phyloP scores from a whole-genome alignment of 2,888 invertebrate genomes.

The Drosophila vallismaia region DNA sequence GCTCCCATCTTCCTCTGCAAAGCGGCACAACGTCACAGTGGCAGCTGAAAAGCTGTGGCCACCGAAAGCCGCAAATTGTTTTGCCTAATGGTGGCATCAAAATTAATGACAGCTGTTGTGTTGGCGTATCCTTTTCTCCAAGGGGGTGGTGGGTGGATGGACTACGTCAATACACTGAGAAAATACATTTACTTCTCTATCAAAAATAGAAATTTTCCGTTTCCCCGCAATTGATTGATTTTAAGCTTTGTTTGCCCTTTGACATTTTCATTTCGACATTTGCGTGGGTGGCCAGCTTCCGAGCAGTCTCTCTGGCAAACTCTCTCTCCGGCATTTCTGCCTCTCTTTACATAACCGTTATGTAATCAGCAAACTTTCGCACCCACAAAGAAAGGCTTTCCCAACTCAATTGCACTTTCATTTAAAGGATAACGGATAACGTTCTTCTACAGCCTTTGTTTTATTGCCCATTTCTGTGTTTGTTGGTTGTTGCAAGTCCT shows the following conservation, averaged over 20 bases:
- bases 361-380: slow-evolving; percentile 58
- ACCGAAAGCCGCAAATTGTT: slow-evolving; percentile 30
- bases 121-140: slow-evolving; percentile 32
- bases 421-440: too few relatives aligned
- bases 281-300: slow-evolving; percentile 43
- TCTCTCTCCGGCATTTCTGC: slow-evolving; percentile 9
- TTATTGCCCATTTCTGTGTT: slow-evolving; percentile 20
- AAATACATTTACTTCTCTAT: not conserved
- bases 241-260: slow-evolving; percentile 56
- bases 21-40: slow-evolving; percentile 6
- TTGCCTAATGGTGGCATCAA: slow-evolving; percentile 35
- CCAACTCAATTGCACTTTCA: slow-evolving; percentile 56
- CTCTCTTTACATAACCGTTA: slow-evolving; percentile 63
- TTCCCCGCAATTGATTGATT: not conserved
- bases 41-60: slow-evolving; percentile 18
- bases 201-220: not conserved
- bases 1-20: slow-evolving; percentile 8
- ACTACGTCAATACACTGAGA: slow-evolving; percentile 13
- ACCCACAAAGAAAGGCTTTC: slow-evolving; percentile 29
- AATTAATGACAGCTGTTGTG: slow-evolving; percentile 37
- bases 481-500: not conserved
- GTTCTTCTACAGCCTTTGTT: too few relatives aligned
- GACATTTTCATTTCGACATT: slow-evolving; percentile 60
- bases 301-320: slow-evolving; percentile 4
- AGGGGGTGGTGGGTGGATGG: not conserved